Base-by-base conservation (phyloP, 2,113 vertebrate species). In the Erythrocercus mccallii region DNA sequence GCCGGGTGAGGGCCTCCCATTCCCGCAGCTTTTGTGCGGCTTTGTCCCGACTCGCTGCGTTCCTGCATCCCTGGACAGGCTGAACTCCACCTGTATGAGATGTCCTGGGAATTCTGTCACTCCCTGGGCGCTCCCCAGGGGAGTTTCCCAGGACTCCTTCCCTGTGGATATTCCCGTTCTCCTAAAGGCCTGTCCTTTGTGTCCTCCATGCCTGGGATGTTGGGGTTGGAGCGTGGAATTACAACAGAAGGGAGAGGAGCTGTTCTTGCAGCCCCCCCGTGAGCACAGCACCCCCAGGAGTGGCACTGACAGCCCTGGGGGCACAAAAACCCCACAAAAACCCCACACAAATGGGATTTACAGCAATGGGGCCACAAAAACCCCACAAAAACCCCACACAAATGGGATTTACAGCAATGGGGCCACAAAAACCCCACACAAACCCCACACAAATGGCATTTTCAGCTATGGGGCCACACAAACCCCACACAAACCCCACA, bases 361-460 rank as follows among this genome's bases (percentile, higher is more conserved):
- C 28, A 38, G 10, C 1, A 0, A 28, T 56, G 2, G 0, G 7
- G 15, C 23, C 69, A 57, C 58, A 31, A 5, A 35, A 35, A 5
- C 3, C 35, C 68, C 47, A 30, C n/a, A 30, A 0, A 37, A 30
- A 4, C 16, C 42, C 47, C 15, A 4, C 12, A 30, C 21, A 47
- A 5, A 0, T 17, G 47, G 33, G 13, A 50, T 51, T 16, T 15
- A 1, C 28, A 38, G 10, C 1, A 0, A 28, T 56, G 2, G 0
- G 7, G 15, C 23, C 69, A 57, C 58, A 31, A 5, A 47, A 30
- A 4, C 16, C 42, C 47, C 15, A 4, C 12, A 30, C 21, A 47
- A 5, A 0, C 12, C 48, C 40, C 31, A 47, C 65, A 51, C 3
- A 21, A 3, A n/a, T 50, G 24, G 48, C 6, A 48, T 48, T 48